Evolutionary conservation across 1,140 invertebrate species (phyloP).

Genomic region (Drosophila kepulauana): DNA sequence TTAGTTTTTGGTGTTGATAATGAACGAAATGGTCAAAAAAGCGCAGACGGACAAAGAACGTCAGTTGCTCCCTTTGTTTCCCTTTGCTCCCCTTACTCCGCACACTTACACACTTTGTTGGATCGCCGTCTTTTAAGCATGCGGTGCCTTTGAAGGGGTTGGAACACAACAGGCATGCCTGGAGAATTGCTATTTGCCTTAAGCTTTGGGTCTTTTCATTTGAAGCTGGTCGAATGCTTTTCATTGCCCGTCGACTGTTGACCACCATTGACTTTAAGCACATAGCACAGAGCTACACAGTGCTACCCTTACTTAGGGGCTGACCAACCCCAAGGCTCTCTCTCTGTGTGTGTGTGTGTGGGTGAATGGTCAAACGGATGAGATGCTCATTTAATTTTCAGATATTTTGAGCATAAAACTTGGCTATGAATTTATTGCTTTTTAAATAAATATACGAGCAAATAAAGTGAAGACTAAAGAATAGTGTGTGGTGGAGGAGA

Average conservation of each 20-base stretch:
- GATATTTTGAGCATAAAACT: slow-evolving; percentile 82
- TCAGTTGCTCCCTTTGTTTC: neutral
- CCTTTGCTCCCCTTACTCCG: neutral
- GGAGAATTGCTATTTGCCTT: slow-evolving; percentile 18
- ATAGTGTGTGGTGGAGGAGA: slow-evolving; percentile 31
- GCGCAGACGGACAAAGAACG: slow-evolving; percentile 29
- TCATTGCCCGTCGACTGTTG: slow-evolving; percentile 52
- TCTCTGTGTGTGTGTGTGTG: too few relatives aligned
- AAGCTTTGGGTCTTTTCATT: slow-evolving; percentile 56
- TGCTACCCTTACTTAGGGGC: slow-evolving; percentile 13
- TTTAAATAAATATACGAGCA: slow-evolving; percentile 84
- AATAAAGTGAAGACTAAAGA: slow-evolving; percentile 68
- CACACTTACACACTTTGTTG: too few relatives aligned
- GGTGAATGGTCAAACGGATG: neutral
- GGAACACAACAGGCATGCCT: slow-evolving; percentile 19
- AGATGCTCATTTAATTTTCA: slow-evolving; percentile 81
- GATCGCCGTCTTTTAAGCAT: slow-evolving; percentile 27
- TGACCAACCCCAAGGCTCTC: slow-evolving; percentile 60
- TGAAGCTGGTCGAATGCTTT: slow-evolving; percentile 55
- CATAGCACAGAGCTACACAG: neutral
- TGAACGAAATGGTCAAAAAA: slow-evolving; percentile 70
- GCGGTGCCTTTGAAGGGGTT: slow-evolving; percentile 64
- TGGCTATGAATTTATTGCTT: slow-evolving; percentile 84
- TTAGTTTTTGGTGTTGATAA: slow-evolving; percentile 83
- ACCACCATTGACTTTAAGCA: slow-evolving; percentile 66